phyloP scores from a whole-genome alignment of 2,888 invertebrate genomes.

The Physocephala rufipes region DNA sequence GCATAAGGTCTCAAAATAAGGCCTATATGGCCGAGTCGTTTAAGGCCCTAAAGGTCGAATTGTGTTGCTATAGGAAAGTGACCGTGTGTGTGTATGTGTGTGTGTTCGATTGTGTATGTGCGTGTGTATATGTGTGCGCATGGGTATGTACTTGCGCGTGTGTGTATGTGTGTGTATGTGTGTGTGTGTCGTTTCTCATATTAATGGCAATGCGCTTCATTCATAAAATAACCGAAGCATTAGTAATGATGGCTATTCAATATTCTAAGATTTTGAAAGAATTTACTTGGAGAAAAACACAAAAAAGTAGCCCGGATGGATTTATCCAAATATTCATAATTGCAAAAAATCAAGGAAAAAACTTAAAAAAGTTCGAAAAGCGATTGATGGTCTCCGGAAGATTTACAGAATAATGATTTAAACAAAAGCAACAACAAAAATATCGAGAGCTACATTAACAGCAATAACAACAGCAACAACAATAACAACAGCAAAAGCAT shows the following conservation, averaged over 20 bases:
- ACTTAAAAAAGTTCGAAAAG: background rate
- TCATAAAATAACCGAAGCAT: background rate
- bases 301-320: background rate
- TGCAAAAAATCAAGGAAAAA: background rate
- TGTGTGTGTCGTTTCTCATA: background rate
- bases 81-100: no score
- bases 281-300: background rate
- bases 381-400: background rate
- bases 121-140: no score
- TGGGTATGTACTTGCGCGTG: no score
- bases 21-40: background rate
- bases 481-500: background rate
- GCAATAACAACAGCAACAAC: background rate
- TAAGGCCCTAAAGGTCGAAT: background rate
- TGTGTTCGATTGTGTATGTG: no score
- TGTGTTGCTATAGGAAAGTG: no score
- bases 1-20: background rate
- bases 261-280: background rate
- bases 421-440: background rate
- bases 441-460: background rate
- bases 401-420: background rate
- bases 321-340: conserved; percentile 7
- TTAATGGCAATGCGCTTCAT: conserved; percentile 1
- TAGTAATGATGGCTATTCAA: background rate
- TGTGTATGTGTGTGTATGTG: no score